Conservation (phyloP, 2,888 invertebrate species). For the Apamea anceps region DNA sequence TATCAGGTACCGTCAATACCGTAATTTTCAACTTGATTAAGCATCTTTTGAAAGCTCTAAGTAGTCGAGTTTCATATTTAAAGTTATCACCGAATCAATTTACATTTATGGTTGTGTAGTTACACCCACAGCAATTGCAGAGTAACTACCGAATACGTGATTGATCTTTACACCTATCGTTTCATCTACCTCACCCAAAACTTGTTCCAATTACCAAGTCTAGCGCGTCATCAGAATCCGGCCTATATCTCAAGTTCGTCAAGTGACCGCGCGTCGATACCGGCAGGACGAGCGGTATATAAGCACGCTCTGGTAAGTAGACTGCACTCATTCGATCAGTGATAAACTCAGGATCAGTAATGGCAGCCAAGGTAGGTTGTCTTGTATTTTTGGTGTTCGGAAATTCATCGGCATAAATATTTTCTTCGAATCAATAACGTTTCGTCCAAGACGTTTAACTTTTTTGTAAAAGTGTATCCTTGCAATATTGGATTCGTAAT, state of each 20-base stretch:
- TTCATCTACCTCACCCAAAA: slow-evolving; percentile 21
- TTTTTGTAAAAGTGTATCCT: not conserved
- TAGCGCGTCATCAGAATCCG: slow-evolving; percentile 31
- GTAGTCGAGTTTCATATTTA: not conserved
- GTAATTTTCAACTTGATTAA: not conserved
- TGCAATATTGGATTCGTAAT: not conserved
- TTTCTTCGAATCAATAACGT: not conserved
- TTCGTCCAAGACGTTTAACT: too few species aligned
- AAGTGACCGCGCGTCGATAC: slow-evolving; percentile 58
- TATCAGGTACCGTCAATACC: not conserved
- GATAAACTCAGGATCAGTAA: slow-evolving; percentile 75
- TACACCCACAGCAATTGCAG: not conserved
- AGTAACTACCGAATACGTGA: not conserved
- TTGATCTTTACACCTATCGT: slow-evolving; percentile 19
- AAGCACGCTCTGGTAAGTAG: slow-evolving; percentile 65
- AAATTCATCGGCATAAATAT: not conserved
- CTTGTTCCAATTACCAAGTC: slow-evolving; percentile 38
- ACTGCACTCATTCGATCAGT: slow-evolving; percentile 76
- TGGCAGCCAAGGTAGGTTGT: slow-evolving; percentile 82
- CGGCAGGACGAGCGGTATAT: slow-evolving; percentile 70
- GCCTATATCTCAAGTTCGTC: slow-evolving; percentile 70
- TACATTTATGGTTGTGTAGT: not conserved
- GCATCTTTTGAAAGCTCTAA: not conserved
- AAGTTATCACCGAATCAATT: not conserved
- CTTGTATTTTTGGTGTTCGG: not conserved